Evolutionary conservation across 2,888 invertebrate species (phyloP).

Genomic region (Trilocha varians): DNA sequence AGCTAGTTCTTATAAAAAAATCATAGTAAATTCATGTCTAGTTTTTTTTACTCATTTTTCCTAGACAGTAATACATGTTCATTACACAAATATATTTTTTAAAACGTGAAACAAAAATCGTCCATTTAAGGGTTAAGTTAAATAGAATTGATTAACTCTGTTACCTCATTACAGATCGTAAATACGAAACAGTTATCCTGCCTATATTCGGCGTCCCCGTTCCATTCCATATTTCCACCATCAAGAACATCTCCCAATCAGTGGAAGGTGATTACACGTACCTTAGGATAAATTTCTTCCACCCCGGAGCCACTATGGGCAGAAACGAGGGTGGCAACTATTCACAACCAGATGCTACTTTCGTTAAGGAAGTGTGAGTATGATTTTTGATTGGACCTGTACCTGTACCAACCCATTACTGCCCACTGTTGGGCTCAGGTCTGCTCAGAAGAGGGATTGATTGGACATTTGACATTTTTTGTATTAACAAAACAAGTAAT

Average conservation of each 20-base stretch:
- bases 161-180: constrained; percentile 79
- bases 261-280: constrained; percentile 99
- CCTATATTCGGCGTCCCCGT: constrained; percentile 97
- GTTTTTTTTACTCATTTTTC: too few relatives aligned
- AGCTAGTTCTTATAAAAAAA: too few relatives aligned
- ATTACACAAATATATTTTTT: too few relatives aligned
- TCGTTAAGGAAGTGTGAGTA: constrained; percentile 96
- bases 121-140: too few relatives aligned
- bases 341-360: constrained; percentile 96
- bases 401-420: background rate
- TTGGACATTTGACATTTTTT: too few relatives aligned
- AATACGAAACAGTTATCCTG: constrained; percentile 98
- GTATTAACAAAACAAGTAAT: too few relatives aligned
- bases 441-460: too few relatives aligned
- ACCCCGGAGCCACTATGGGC: constrained; percentile 97
- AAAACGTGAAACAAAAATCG: too few relatives aligned
- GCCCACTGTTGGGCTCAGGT: too few relatives aligned
- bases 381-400: background rate
- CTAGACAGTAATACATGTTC: too few relatives aligned
- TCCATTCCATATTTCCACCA: constrained; percentile 98
- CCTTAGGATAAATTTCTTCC: constrained; percentile 97
- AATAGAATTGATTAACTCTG: background rate
- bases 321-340: constrained; percentile 92
- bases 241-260: constrained; percentile 98
- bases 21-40: too few relatives aligned